Conservation (phyloP, 2,797 vertebrate species). For the Crenichthys baileyi region DNA sequence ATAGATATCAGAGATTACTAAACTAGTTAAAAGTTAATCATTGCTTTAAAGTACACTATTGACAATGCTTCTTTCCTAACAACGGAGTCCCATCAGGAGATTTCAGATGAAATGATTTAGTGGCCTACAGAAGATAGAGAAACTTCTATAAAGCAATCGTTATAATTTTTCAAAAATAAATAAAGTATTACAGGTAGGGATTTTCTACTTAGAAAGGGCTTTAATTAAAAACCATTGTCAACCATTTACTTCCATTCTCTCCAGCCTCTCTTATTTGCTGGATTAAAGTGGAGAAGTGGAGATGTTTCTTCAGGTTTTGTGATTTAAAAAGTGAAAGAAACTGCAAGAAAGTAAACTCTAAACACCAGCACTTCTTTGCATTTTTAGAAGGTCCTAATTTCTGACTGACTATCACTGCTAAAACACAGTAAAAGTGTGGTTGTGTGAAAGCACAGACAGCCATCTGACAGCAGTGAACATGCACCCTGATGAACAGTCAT, state of each 20-base stretch:
- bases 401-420: not conserved
- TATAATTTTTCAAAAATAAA: constrained; percentile 38
- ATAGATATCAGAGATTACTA: constrained; percentile 13
- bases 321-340: constrained; percentile 60
- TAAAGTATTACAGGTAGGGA: constrained; percentile 61
- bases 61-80: constrained; percentile 10
- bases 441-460: constrained; percentile 42
- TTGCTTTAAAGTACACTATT: constrained; percentile 6
- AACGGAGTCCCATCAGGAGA: constrained; percentile 25
- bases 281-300: constrained; percentile 67
- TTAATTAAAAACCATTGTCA: constrained; percentile 68
- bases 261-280: constrained; percentile 54
- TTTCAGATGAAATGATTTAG: constrained; percentile 43
- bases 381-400: not conserved
- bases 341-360: constrained; percentile 28
- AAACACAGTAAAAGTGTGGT: constrained; percentile 40
- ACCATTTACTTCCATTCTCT: constrained; percentile 54
- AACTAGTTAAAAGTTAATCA: constrained; percentile 29
- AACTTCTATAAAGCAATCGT: constrained; percentile 42
- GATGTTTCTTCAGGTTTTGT: constrained; percentile 63
- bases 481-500: constrained; percentile 66
- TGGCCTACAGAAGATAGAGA: constrained; percentile 20
- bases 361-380: constrained; percentile 10
- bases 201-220: constrained; percentile 56
- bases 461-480: constrained; percentile 53